These are phyloP conservation scores for Muscina levida DNA, from an alignment of 2,888 invertebrate genomes.

Conservation along the genomic window DNA sequence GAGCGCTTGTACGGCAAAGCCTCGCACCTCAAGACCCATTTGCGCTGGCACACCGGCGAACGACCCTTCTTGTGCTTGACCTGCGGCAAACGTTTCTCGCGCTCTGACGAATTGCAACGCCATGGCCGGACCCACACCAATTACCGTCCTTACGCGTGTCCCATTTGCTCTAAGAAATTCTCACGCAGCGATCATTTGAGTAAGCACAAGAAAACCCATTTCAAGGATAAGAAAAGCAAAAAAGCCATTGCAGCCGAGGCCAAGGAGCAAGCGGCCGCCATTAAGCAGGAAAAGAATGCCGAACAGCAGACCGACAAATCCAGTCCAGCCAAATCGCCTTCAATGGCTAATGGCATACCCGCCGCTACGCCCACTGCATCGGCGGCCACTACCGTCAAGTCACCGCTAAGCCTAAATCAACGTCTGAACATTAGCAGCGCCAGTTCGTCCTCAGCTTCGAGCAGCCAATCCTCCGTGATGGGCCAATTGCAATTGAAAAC, in stretches of 20 bases:
- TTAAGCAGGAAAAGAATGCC: constrained; percentile 69
- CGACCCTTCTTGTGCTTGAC: constrained; percentile 93
- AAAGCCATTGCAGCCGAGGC: constrained; percentile 75
- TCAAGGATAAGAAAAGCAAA: constrained; percentile 79
- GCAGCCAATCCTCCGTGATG: constrained; percentile 11
- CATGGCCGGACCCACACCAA: constrained; percentile 94
- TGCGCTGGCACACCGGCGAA: constrained; percentile 96
- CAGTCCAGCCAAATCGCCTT: constrained; percentile 50
- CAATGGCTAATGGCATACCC: constrained; percentile 48
- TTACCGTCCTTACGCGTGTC: constrained; percentile 93
- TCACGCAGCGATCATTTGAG: constrained; percentile 96
- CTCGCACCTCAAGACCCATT: constrained; percentile 94
- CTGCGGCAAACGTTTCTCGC: constrained; percentile 94
- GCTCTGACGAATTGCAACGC: constrained; percentile 94
- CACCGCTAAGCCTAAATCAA: constrained; percentile 30
- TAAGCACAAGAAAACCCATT: constrained; percentile 94
- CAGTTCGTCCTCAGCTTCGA: constrained; percentile 21
- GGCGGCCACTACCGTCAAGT: constrained; percentile 54
- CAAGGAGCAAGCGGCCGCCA: constrained; percentile 70
- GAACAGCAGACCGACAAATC: constrained; percentile 57
- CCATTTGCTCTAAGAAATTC: constrained; percentile 92
- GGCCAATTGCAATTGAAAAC: constrained; percentile 72
- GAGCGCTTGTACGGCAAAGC: constrained; percentile 95
- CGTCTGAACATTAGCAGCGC: constrained; percentile 34
- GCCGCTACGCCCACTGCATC: constrained; percentile 50